Conservation (phyloP, 30 jellyfish, hydroid and myxozoan species). For the Hydractinia echinata region DNA sequence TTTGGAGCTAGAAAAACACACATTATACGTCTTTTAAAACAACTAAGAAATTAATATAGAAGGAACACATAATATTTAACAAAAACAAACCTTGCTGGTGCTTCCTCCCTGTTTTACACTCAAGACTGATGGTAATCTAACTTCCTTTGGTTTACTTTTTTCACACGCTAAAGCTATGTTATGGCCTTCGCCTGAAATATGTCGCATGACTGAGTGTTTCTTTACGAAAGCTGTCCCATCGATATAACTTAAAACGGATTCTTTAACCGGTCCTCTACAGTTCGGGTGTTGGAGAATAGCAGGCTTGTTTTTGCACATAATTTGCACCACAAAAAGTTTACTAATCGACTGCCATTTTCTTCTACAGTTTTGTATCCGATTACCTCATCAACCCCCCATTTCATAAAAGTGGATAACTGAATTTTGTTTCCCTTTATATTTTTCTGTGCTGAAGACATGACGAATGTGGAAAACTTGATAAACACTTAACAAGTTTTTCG, state of each 20-base stretch:
- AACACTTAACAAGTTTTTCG: too few species aligned
- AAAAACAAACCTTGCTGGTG: not conserved
- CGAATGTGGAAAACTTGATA: too few species aligned
- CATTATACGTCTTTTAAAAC: slow-evolving; percentile 3
- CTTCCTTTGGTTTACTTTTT: slow-evolving; percentile 5
- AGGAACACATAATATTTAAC: too few species aligned
- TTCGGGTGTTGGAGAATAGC: slow-evolving; percentile 8
- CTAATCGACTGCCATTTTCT: not conserved
- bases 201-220: slow-evolving; percentile 6
- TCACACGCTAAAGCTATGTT: slow-evolving; percentile 1
- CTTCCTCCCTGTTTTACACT: not conserved
- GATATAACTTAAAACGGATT: not conserved
- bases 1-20: slow-evolving; percentile 22
- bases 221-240: not conserved
- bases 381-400: not conserved
- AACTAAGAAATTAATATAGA: too few species aligned
- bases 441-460: not conserved
- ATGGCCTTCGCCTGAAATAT: slow-evolving; percentile 8
- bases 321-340: slow-evolving; percentile 3
- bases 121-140: not conserved
- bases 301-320: slow-evolving; percentile 2
- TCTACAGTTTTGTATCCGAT: slow-evolving; percentile 3
- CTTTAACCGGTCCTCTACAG: slow-evolving; percentile 4
- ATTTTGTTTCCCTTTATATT: not conserved
- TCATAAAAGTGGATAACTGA: slow-evolving; percentile 8